phyloP scores from a whole-genome alignment of 2,888 invertebrate genomes.

The Macaria liturata region DNA sequence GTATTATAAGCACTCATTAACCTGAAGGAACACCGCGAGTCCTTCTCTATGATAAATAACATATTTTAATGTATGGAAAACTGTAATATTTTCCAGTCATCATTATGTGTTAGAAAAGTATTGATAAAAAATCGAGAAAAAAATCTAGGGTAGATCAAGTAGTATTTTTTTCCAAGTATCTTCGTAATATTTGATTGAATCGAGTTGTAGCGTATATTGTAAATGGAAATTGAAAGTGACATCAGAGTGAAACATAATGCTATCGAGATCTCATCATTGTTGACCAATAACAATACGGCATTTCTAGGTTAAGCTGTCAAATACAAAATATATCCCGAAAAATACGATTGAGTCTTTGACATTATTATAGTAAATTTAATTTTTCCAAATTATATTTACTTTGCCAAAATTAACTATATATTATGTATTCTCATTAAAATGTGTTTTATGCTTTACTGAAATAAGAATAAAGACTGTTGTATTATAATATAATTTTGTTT shows the following conservation, averaged over 20 bases:
- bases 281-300: conserved; percentile 82
- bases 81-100: conserved; percentile 51
- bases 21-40: conserved; percentile 32
- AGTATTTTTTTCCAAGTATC: conserved; percentile 68
- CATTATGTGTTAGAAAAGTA: conserved; percentile 53
- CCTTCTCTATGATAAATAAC: conserved; percentile 31
- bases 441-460: conserved; percentile 76
- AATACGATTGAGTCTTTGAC: conserved; percentile 39
- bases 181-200: conserved; percentile 61
- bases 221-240: conserved; percentile 65
- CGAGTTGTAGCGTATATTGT: conserved; percentile 59
- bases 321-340: conserved; percentile 57
- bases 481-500: conserved; percentile 75
- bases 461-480: conserved; percentile 83
- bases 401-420: conserved; percentile 65
- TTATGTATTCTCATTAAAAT: conserved; percentile 60
- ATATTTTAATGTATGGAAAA: conserved; percentile 45
- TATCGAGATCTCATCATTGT: conserved; percentile 82
- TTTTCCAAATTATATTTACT: conserved; percentile 52
- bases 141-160: conserved; percentile 60
- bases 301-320: conserved; percentile 78
- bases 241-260: conserved; percentile 72
- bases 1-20: conserved; percentile 54
- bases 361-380: conserved; percentile 45
- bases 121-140: conserved; percentile 59